phyloP scores from a whole-genome alignment of 1,140 invertebrate genomes.

The Dysdera silvatica region DNA sequence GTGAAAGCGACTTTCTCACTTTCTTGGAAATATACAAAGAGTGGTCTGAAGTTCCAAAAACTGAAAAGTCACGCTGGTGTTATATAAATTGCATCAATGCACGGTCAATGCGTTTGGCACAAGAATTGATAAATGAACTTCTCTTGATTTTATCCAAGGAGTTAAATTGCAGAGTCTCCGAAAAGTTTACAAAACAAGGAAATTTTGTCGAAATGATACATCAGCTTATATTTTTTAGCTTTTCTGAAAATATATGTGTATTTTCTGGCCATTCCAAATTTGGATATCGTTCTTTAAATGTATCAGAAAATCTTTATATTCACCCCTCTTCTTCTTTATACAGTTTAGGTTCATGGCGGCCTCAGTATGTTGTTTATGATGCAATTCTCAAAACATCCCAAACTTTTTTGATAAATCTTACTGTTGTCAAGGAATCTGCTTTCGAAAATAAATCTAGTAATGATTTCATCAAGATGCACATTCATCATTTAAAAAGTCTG shows the following conservation, averaged over 20 bases:
- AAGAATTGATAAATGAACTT: slow-evolving; percentile 44
- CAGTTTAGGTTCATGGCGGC: slow-evolving; percentile 46
- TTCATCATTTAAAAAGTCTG: slow-evolving; percentile 2
- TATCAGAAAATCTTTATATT: slow-evolving; percentile 68
- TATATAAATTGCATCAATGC: slow-evolving; percentile 26
- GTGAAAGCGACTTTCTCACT: slow-evolving; percentile 87
- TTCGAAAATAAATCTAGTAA: not conserved
- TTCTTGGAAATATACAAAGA: slow-evolving; percentile 71
- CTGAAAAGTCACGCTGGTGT: slow-evolving; percentile 19
- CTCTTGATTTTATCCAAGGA: slow-evolving; percentile 71
- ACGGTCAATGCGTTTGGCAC: slow-evolving; percentile 10
- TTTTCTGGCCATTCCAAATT: slow-evolving; percentile 63
- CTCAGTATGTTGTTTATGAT: slow-evolving; percentile 24
- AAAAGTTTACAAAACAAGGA: slow-evolving; percentile 59
- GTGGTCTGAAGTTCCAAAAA: slow-evolving; percentile 19
- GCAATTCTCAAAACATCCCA: slow-evolving; percentile 6
- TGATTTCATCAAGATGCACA: not conserved
- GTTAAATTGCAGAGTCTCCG: slow-evolving; percentile 62
- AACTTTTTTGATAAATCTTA: slow-evolving; percentile 22
- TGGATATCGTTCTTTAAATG: slow-evolving; percentile 71
- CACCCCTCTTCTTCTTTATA: slow-evolving; percentile 88
- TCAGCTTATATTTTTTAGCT: slow-evolving; percentile 73
- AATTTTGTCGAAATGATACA: slow-evolving; percentile 58
- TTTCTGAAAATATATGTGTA: slow-evolving; percentile 86
- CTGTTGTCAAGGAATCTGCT: not conserved